Percentiles rank a stretch among this genome's conserved stretches.
phyloP scores from a whole-genome alignment of 1,140 invertebrate species.

The Apocrypta bakeri region DNA sequence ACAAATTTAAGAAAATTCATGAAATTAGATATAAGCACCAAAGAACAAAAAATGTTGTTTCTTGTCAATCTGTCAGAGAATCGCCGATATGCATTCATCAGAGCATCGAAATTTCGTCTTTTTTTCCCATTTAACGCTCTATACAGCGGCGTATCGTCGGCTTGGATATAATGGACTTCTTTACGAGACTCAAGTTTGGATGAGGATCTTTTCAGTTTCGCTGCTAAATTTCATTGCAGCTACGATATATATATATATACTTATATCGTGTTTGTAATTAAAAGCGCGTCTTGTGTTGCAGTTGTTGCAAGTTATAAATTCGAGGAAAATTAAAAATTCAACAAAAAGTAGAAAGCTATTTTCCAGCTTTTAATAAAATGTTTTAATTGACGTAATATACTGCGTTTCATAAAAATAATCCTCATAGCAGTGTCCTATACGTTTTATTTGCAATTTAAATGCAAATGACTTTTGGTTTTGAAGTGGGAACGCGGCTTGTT shows the following conservation, averaged over 20 bases:
- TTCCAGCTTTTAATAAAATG: background rate
- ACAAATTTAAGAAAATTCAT: no score
- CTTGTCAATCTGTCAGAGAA: no score
- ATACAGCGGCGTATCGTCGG: background rate
- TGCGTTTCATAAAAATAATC: background rate
- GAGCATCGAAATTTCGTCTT: no score
- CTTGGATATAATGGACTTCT: background rate
- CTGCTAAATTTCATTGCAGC: no score
- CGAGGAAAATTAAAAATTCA: background rate
- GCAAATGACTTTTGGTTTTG: background rate
- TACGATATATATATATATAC: no score
- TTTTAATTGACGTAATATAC: background rate
- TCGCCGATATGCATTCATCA: no score
- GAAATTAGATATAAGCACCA: no score
- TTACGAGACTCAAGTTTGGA: background rate
- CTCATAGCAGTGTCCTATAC: background rate
- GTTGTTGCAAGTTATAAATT: no score
- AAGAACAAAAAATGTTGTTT: no score
- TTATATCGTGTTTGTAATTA: no score
- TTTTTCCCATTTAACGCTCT: background rate
- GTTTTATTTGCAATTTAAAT: slow-evolving; percentile 4
- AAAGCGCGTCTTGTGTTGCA: background rate
- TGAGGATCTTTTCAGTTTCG: no score
- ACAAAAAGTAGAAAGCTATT: background rate
- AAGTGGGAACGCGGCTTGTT: no score